A percentile compares a stretch with the other conserved stretches of the same genome.
Conservation (phyloP, 2,113 vertebrate species). For the Dendropsophus ebraccatus region DNA sequence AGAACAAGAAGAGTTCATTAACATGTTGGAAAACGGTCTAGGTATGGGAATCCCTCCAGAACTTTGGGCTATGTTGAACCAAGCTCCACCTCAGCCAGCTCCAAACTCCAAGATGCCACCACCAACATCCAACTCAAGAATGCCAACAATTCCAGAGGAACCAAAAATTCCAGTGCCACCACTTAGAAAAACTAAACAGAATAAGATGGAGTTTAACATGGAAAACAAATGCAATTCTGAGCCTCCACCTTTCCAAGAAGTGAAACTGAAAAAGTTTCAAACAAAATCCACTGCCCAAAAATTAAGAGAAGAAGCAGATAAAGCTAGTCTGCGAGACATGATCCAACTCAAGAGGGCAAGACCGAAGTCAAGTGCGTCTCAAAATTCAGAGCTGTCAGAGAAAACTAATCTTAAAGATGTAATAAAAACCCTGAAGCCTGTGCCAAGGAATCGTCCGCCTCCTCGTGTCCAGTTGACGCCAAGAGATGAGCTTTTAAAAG, state of each 20-base stretch:
- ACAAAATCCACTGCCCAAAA: conserved; percentile 62
- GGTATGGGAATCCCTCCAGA: conserved; percentile 87
- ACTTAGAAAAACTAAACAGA: conserved; percentile 62
- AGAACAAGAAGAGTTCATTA: conserved; percentile 83
- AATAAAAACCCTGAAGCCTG: conserved; percentile 90
- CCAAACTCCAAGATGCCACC: conserved; percentile 65
- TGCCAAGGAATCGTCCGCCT: conserved; percentile 85
- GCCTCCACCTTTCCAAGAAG: conserved; percentile 66
- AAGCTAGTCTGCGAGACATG: conserved; percentile 68
- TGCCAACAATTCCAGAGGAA: conserved; percentile 63
- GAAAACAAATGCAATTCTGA: conserved; percentile 49
- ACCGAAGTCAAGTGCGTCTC: conserved; percentile 68
- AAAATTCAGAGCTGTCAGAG: conserved; percentile 71
- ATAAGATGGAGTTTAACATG: conserved; percentile 12
- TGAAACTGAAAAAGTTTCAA: conserved; percentile 56
- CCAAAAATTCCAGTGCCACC: conserved; percentile 15
- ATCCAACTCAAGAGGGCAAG: conserved; percentile 78
- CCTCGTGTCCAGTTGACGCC: conserved; percentile 88
- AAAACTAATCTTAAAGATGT: conserved; percentile 86
- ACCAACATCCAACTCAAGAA: conserved; percentile 64
- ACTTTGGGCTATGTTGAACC: conserved; percentile 85
- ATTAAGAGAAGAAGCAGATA: conserved; percentile 66
- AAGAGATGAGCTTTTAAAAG: conserved; percentile 85
- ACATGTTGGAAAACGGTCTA: conserved; percentile 83
- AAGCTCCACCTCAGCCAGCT: conserved; percentile 69